A percentile compares a stretch with the other conserved stretches of the same genome.
phyloP scores from a whole-genome alignment of 2,113 vertebrate genomes.

The Corythornis cristatus region DNA sequence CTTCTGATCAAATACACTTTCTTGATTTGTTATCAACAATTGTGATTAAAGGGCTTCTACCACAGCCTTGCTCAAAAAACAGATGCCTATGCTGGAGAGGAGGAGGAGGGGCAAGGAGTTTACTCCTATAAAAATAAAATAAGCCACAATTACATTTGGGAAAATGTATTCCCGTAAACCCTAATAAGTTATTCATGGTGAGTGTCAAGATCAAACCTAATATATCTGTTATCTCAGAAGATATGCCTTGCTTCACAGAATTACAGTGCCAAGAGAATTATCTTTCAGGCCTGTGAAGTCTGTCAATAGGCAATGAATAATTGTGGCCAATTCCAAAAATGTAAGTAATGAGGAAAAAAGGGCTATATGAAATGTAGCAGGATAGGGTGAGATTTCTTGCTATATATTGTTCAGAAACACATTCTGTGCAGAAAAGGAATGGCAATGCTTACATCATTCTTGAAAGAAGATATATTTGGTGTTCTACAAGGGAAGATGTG shows the following conservation, averaged over 20 bases:
- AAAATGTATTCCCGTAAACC: background rate
- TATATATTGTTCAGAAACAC: background rate
- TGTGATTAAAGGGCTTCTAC: background rate
- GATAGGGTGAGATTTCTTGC: background rate
- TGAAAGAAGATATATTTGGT: background rate
- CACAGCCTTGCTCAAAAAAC: background rate
- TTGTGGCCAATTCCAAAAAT: background rate
- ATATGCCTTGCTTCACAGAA: background rate
- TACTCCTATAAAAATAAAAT: background rate
- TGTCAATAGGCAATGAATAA: background rate
- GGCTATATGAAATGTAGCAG: background rate
- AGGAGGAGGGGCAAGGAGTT: background rate
- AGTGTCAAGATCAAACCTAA: background rate
- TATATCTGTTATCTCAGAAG: background rate
- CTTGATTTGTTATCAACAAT: background rate
- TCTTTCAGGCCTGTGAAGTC: background rate
- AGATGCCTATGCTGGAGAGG: background rate
- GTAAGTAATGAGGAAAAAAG: background rate
- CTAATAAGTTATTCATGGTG: background rate
- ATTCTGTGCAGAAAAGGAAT: accelerated
- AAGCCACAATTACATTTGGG: background rate
- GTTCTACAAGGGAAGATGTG: background rate
- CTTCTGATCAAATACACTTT: background rate
- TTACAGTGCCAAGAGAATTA: background rate
- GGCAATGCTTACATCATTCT: background rate